These are phyloP conservation scores for Ormyrus nitidulus DNA, from an alignment of 2,888 invertebrate genomes.

Conservation along the genomic window DNA sequence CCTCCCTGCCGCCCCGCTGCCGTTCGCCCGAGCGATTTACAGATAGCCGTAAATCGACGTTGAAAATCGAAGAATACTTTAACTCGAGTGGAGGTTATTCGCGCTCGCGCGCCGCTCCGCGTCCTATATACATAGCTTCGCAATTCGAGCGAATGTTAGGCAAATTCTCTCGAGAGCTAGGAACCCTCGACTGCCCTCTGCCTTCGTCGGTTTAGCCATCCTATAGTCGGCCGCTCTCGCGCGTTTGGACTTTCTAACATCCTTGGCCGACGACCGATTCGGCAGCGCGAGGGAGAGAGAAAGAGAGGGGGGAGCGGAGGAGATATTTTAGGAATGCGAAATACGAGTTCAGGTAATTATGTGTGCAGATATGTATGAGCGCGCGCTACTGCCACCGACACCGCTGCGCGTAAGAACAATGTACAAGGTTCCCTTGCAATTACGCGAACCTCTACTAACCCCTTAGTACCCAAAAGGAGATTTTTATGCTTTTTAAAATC, in stretches of 20 bases:
- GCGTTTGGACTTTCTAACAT: conserved; percentile 39
- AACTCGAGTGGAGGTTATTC: conserved; percentile 42
- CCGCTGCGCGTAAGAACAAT: conserved; percentile 36
- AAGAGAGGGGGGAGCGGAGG: not conserved
- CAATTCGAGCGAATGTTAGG: conserved; percentile 26
- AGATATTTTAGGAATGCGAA: conserved; percentile 44
- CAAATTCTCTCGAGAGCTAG: conserved; percentile 41
- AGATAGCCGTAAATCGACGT: conserved; percentile 31
- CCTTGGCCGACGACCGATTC: not conserved
- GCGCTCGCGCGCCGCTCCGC: not conserved
- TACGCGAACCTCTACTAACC: conserved; percentile 47
- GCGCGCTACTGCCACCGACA: not conserved
- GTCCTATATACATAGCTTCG: not conserved
- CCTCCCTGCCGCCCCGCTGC: not conserved
- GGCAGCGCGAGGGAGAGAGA: not conserved
- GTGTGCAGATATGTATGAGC: conserved; percentile 27
- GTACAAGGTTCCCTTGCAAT: conserved; percentile 47
- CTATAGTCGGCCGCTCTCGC: not conserved
- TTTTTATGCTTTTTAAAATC: too few species aligned
- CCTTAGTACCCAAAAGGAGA: too few species aligned
- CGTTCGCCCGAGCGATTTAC: conserved; percentile 36
- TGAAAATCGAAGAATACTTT: conserved; percentile 41
- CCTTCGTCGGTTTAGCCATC: not conserved
- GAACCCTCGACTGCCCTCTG: not conserved
- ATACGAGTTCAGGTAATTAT: conserved; percentile 48